Base-by-base conservation (phyloP, 2,113 vertebrate genomes). In the Leptosomus discolor region DNA sequence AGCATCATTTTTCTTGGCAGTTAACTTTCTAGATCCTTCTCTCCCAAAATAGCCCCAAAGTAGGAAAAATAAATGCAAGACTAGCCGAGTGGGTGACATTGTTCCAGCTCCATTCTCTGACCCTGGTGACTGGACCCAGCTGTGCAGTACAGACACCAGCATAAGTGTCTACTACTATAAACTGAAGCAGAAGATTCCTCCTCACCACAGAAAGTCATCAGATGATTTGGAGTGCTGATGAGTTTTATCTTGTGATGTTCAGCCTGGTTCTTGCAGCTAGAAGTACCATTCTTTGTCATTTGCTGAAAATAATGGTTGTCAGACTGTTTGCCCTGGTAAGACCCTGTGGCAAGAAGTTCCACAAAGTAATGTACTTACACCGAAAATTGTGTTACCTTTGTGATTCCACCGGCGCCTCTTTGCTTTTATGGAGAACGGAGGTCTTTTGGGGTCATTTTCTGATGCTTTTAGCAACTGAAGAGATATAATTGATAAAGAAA, bases 381-480 rank as follows among this genome's bases (percentile, higher is more conserved):
- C 4, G 8, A 54, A 86, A 93, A 90, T 75, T 64, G 34, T 60
- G 45, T 92, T 93, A 80, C 51, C 81, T 94, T 76, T 86, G 82
- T 74, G 82, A 84, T 90, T 92, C 41, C 63, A 54, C 58, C 0
- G 1, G n/a, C 65, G 96, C 58, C 81, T 91, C 45, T 69, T 73
- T 77, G 85, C 50, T 93, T 41, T 93, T 77, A 36, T 1, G 3
- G 90, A 92, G 82, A 93, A 92, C 64, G 50, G 75, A 92, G 79
- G 79, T 93, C 85, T 83, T 69, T 27, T 53, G 71, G 79, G 85
- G 90, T 94, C 77, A 83, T 70, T 76, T 90, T 92, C 46, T 86
- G 85, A 73, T 77, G 92, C 83, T 92, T 94, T 93, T 81, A 92
- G 64, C 79, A 56, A 39, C 51, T 84, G 79, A 81, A 90, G 71